Conservation (phyloP, 2,888 invertebrate species). For the Hedychridium roseum region DNA sequence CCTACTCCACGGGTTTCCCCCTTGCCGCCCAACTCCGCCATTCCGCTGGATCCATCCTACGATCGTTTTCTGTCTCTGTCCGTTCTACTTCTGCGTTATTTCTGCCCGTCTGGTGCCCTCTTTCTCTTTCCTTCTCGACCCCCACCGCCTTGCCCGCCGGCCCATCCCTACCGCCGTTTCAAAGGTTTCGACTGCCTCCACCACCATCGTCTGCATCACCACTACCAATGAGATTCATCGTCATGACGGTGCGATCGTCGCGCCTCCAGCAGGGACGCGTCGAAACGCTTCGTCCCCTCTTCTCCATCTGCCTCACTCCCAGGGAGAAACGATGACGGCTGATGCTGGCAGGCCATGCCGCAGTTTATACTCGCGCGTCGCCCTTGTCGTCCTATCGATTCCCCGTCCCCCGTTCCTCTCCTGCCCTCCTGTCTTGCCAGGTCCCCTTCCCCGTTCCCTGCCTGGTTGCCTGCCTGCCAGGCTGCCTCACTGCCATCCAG, state of each 20-base stretch:
- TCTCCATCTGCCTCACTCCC: conserved; percentile 22
- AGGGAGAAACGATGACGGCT: conserved; percentile 34
- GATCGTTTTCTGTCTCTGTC: conserved; percentile 29
- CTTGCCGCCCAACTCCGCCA: conserved; percentile 25
- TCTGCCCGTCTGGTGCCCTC: conserved; percentile 19
- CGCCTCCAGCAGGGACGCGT: conserved; percentile 47
- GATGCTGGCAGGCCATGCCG: conserved; percentile 41
- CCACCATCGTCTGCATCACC: conserved; percentile 13
- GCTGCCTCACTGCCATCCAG: conserved; percentile 21
- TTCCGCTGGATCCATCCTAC: conserved; percentile 22
- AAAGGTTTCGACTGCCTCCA: conserved; percentile 21
- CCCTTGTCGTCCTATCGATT: conserved; percentile 59
- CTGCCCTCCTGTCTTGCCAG: conserved; percentile 22
- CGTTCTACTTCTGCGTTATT: too few relatives aligned
- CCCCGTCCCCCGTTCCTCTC: conserved; percentile 38
- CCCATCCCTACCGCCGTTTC: conserved; percentile 23
- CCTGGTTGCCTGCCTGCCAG: conserved; percentile 34
- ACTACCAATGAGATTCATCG: conserved; percentile 23
- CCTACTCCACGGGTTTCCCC: conserved; percentile 30
- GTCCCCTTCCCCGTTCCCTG: conserved; percentile 28
- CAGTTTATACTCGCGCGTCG: conserved; percentile 39
- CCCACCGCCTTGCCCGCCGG: conserved; percentile 20
- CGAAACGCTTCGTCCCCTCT: conserved; percentile 27
- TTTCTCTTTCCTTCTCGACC: conserved; percentile 22
- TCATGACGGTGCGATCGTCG: conserved; percentile 33